Conservation (phyloP, 2,888 invertebrate genomes). For the Poecilobothrus nobilitatus region DNA sequence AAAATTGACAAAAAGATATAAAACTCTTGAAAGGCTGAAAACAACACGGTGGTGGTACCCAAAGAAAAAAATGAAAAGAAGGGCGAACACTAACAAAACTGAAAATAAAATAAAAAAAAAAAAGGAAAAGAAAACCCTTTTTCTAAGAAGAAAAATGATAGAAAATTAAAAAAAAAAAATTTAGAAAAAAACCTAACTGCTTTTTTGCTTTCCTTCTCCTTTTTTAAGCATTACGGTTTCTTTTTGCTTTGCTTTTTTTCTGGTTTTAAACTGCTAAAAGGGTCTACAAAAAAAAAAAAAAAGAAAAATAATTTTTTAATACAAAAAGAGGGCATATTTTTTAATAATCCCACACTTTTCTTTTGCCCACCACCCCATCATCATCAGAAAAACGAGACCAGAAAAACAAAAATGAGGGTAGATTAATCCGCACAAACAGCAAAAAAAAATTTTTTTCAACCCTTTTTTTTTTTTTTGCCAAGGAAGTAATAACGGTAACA, state of each 20-base stretch:
- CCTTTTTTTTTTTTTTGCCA: background rate
- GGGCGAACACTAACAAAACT: no score
- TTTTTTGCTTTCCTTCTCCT: no score
- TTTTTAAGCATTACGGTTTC: no score
- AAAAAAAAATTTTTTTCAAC: conserved; percentile 23
- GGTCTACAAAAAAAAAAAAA: background rate
- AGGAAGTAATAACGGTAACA: conserved; percentile 13
- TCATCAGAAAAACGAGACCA: conserved; percentile 6
- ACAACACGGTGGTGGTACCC: background rate
- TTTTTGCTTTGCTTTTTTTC: no score
- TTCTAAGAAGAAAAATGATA: no score
- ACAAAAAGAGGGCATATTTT: background rate
- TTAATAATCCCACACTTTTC: background rate
- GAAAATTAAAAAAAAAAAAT: no score
- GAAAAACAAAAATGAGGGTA: conserved; percentile 8
- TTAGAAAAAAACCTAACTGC: no score
- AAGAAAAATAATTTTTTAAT: background rate
- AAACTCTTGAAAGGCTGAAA: conserved; percentile 2
- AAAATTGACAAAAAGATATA: background rate
- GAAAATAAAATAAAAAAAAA: no score
- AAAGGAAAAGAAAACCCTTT: no score
- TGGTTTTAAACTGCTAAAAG: background rate
- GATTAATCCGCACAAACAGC: conserved; percentile 14
- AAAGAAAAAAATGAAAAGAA: no score
- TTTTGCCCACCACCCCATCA: conserved; percentile 8